These are phyloP conservation scores for Triops longicaudatus DNA, from an alignment of 1,140 invertebrate species.

Conservation along the genomic window DNA sequence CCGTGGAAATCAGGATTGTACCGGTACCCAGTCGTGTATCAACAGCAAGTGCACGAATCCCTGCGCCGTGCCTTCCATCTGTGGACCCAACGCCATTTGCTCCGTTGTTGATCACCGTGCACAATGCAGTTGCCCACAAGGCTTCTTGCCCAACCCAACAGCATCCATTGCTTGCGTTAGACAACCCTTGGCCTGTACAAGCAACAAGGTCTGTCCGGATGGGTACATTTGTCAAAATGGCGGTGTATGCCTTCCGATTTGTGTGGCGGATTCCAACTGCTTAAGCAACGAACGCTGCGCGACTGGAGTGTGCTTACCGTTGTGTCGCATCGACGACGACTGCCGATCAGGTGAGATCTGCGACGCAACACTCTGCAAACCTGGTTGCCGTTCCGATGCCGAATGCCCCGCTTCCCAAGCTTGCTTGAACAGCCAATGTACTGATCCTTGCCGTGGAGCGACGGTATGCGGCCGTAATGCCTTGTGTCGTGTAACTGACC, in stretches of 20 bases:
- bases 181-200: constrained; percentile 56
- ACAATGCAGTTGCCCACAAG: constrained; percentile 63
- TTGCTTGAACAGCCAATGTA: constrained; percentile 67
- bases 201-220: constrained; percentile 59
- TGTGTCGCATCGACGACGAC: constrained; percentile 65
- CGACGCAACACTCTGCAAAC: constrained; percentile 61
- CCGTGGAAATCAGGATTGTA: constrained; percentile 75
- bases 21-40: constrained; percentile 65
- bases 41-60: constrained; percentile 71
- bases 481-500: constrained; percentile 69
- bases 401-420: constrained; percentile 59
- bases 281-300: constrained; percentile 61
- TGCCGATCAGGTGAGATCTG: constrained; percentile 77
- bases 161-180: constrained; percentile 65
- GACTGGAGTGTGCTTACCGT: constrained; percentile 54
- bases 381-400: constrained; percentile 69
- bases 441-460: constrained; percentile 66
- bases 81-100: constrained; percentile 73
- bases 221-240: constrained; percentile 58
- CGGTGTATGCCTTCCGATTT: constrained; percentile 59
- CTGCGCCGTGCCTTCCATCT: constrained; percentile 59
- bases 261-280: constrained; percentile 62
- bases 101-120: constrained; percentile 71
- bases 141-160: constrained; percentile 64
- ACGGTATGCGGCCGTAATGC: constrained; percentile 72